Conservation (phyloP, 2,113 vertebrate species). For the Dipodomys merriami region DNA sequence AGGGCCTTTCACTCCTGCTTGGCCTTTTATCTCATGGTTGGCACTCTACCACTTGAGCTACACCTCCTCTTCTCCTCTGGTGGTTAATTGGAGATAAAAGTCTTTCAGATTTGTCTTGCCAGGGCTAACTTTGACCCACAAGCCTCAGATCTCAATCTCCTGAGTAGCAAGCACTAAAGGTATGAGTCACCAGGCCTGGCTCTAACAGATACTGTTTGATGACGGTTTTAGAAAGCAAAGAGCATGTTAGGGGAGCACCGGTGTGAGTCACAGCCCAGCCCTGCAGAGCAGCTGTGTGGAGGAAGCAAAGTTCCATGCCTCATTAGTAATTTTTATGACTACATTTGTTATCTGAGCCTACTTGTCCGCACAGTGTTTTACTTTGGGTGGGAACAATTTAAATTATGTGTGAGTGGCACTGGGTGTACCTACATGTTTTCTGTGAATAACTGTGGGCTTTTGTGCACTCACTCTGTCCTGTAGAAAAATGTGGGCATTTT, state of each 20-base stretch:
- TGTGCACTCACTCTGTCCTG: neutral
- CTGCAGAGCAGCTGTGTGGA: neutral
- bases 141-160: too few relatives aligned
- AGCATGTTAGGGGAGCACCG: neutral
- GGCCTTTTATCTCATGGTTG: too few relatives aligned
- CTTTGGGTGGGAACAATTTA: neutral
- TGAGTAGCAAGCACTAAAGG: too few relatives aligned
- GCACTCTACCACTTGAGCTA: too few relatives aligned
- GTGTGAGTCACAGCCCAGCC: neutral
- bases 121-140: too few relatives aligned
- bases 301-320: neutral
- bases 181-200: too few relatives aligned
- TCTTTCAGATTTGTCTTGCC: too few relatives aligned
- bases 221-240: conserved; percentile 1
- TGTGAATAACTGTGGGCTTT: neutral
- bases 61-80: too few relatives aligned
- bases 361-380: conserved; percentile 32
- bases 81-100: too few relatives aligned
- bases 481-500: neutral
- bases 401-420: conserved; percentile 3
- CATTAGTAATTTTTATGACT: conserved; percentile 60
- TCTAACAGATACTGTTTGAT: neutral
- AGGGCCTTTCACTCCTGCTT: too few relatives aligned
- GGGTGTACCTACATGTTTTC: neutral
- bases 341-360: conserved; percentile 30